Percentiles rank a stretch among this genome's conserved stretches.
Conservation (phyloP, 2,113 vertebrate genomes). For the Oncorhynchus tshawytscha region DNA sequence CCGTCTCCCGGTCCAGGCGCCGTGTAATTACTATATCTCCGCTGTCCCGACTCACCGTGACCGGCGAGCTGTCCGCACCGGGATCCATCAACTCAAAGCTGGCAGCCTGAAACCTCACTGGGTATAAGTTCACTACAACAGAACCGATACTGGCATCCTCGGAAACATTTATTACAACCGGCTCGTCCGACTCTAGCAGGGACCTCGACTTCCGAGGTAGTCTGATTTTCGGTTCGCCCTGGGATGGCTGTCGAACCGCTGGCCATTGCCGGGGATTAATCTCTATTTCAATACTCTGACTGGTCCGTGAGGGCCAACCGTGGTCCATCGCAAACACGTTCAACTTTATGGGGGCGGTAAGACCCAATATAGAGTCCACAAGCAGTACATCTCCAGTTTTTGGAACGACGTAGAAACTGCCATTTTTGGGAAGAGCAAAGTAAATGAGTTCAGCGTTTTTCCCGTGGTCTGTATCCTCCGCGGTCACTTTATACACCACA, state of each 20-base stretch:
- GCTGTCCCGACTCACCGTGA: constrained; percentile 77
- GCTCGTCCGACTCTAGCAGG: constrained; percentile 57
- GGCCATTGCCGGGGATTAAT: constrained; percentile 75
- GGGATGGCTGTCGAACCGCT: constrained; percentile 7
- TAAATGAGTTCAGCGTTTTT: constrained; percentile 84
- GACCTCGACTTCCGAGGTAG: constrained; percentile 65
- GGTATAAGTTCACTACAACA: constrained; percentile 75
- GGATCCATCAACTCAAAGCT: constrained; percentile 79
- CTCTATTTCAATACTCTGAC: constrained; percentile 72
- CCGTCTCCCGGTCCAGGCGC: constrained; percentile 79
- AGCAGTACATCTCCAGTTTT: constrained; percentile 84
- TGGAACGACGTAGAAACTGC: constrained; percentile 84
- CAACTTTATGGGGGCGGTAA: constrained; percentile 73
- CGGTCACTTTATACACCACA: constrained; percentile 72
- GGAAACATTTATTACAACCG: constrained; percentile 75
- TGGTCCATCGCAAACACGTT: constrained; percentile 81
- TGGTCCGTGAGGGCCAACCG: constrained; percentile 79
- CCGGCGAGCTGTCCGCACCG: constrained; percentile 70
- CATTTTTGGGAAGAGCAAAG: constrained; percentile 77
- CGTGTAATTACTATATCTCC: constrained; percentile 79
- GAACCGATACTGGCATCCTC: constrained; percentile 80
- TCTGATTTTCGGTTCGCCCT: constrained; percentile 8
- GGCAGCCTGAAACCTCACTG: constrained; percentile 69
- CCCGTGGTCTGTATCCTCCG: constrained; percentile 79
- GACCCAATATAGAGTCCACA: constrained; percentile 83